Evolutionary conservation across 2,797 vertebrate species (phyloP), one percentile per base, ranked within the genome.

Genomic region (Xiphophorus birchmanni): DNA sequence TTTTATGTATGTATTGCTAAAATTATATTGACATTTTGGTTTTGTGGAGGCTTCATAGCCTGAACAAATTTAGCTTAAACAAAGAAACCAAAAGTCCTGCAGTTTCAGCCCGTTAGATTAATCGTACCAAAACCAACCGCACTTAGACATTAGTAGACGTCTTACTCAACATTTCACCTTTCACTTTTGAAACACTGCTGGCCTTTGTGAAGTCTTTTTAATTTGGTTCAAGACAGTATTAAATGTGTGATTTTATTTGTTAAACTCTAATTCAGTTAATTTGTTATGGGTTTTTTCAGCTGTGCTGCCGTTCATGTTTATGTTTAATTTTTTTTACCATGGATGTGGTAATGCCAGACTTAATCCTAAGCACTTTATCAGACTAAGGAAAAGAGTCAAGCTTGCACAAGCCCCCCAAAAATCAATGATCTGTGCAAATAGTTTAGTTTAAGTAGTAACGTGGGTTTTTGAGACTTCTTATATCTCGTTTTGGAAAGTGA

Each of bases 381-480:
- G 2, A 88, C 81, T 82, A 72, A 79, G 74, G 74, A 81, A 84
- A 77, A 69, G 50, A 29, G 8, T 35, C 76, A 73, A 42, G 21
- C 78, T 75, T 50, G 13, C 10, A 73, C 83, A 88, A 80, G 73
- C 78, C 78, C 79, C 74, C 48, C 83, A 84, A 78, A 89, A 90
- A 89, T 88, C 29, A 91, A 91, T 86, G 81, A 92, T 87, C 84
- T 87, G 58, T 83, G 77, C 76, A 82, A 83, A 92, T 84, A 82
- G 86, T 92, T 93, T 80, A 80, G 89, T 84, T 81, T 80, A 91
- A 90, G 80, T 90, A 91, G 87, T 82, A 81, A 84, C 83, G 87
- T 75, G 69, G 67, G 47, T 92, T 88, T 88, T 87, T 47, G 77
- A 79, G 90, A 90, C 83, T 79, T 88, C 77, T 78, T 90, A 87